Percentiles rank a stretch among this genome's conserved stretches.
phyloP scores from a whole-genome alignment of 2,797 vertebrate species.

The Anas capensis region DNA sequence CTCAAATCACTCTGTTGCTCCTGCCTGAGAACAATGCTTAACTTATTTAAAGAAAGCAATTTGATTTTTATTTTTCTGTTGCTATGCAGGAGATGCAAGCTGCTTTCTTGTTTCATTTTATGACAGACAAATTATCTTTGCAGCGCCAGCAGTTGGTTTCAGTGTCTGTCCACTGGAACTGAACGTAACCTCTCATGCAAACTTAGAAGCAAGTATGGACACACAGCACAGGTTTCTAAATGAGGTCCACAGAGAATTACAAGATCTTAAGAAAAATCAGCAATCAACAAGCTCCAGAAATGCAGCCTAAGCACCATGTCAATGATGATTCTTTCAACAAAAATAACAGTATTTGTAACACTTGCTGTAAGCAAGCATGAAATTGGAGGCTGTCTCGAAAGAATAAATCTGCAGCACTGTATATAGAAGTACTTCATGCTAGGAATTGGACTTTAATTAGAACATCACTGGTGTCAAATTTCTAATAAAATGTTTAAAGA shows the following conservation, averaged over 20 bases:
- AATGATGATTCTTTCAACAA: slow-evolving; percentile 24
- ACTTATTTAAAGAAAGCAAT: not conserved
- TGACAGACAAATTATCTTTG: not conserved
- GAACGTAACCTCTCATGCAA: not conserved
- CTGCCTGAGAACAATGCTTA: not conserved
- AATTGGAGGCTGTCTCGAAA: slow-evolving; percentile 31
- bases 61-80: not conserved
- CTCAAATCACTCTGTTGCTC: not conserved
- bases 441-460: slow-evolving; percentile 75
- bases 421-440: slow-evolving; percentile 37
- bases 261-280: slow-evolving; percentile 6
- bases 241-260: slow-evolving; percentile 3
- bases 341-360: slow-evolving; percentile 45
- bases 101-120: slow-evolving; percentile 10
- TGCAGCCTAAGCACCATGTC: not conserved
- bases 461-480: slow-evolving; percentile 70
- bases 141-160: not conserved
- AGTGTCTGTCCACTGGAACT: not conserved
- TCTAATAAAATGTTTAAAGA: slow-evolving; percentile 76
- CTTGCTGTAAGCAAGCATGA: slow-evolving; percentile 52
- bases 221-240: not conserved
- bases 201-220: slow-evolving; percentile 13
- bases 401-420: not conserved
- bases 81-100: not conserved
- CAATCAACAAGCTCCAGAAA: slow-evolving; percentile 27